phyloP scores from a whole-genome alignment of 2,113 vertebrate genomes.

The Nematolebias whitei region DNA sequence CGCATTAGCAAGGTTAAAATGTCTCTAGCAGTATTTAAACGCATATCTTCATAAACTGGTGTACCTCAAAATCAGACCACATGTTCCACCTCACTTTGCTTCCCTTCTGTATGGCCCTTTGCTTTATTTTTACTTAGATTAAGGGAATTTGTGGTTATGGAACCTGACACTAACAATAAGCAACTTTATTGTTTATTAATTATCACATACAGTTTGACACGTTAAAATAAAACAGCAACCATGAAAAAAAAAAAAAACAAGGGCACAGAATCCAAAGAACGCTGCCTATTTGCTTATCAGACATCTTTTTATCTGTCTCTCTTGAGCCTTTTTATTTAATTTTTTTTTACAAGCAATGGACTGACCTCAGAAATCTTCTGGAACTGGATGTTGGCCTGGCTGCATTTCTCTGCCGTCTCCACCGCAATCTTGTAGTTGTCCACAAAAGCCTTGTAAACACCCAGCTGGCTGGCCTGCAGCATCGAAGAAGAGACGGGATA shows the following conservation, averaged over 20 bases:
- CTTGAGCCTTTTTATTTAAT: no score
- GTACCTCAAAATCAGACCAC: slow-evolving; percentile 33
- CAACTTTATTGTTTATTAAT: not conserved
- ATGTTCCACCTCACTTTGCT: slow-evolving; percentile 6
- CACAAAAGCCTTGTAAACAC: slow-evolving; percentile 97
- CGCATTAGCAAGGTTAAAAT: not conserved
- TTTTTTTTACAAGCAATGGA: not conserved
- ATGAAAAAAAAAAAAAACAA: not conserved
- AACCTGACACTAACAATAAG: not conserved
- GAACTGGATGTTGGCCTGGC: slow-evolving; percentile 93
- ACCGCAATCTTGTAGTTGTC: slow-evolving; percentile 98
- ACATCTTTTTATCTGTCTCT: not conserved
- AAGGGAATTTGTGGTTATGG: slow-evolving; percentile 4
- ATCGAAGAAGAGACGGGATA: not conserved
- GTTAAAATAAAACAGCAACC: not conserved
- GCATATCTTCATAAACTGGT: not conserved
- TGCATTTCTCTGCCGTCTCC: slow-evolving; percentile 95
- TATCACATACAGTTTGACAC: not conserved
- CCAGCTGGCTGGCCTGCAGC: slow-evolving; percentile 92
- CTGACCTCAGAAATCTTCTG: slow-evolving; percentile 97
- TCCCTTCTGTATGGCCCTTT: slow-evolving; percentile 7
- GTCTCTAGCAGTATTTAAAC: not conserved
- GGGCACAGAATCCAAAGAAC: not conserved
- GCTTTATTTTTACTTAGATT: slow-evolving; percentile 1
- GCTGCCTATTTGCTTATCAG: not conserved